Conservation (phyloP, 2,113 vertebrate species). For the Microcebus ravelobensis region DNA sequence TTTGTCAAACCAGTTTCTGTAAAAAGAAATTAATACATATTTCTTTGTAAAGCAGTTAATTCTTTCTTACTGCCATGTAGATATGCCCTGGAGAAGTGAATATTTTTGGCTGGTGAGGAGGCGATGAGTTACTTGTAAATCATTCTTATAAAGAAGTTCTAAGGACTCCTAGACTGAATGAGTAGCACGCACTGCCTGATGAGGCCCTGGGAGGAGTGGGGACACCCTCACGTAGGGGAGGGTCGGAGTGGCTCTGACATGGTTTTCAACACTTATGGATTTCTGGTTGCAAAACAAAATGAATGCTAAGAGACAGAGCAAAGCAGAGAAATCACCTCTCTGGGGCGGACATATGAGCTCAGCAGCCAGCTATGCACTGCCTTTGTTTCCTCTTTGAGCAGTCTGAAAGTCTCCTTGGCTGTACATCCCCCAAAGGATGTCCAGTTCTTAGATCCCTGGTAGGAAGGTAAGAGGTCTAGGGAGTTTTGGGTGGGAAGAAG, state of each 20-base stretch:
- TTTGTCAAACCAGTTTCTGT: slow-evolving; percentile 17
- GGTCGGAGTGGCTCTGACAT: background rate
- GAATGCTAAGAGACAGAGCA: background rate
- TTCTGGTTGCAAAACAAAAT: slow-evolving; percentile 2
- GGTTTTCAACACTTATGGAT: background rate
- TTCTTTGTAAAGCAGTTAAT: slow-evolving; percentile 7
- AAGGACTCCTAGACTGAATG: background rate
- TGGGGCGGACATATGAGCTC: background rate
- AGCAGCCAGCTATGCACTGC: background rate
- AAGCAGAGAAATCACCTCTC: background rate
- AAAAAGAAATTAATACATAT: slow-evolving; percentile 25
- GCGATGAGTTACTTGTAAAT: slow-evolving; percentile 34
- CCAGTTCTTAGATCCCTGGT: background rate
- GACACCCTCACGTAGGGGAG: background rate
- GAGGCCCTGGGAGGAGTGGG: background rate
- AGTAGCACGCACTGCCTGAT: background rate
- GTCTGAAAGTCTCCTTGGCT: background rate
- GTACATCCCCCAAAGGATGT: background rate
- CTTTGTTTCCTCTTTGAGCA: background rate
- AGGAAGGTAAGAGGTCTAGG: background rate
- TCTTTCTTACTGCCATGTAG: slow-evolving; percentile 33
- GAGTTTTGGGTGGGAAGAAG: background rate
- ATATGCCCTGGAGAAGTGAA: background rate
- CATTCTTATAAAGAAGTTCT: slow-evolving; percentile 1
- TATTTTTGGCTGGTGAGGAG: slow-evolving; percentile 50